Evolutionary conservation across 1,140 invertebrate genomes (phyloP).

Genomic region (Anastrepha ludens): DNA sequence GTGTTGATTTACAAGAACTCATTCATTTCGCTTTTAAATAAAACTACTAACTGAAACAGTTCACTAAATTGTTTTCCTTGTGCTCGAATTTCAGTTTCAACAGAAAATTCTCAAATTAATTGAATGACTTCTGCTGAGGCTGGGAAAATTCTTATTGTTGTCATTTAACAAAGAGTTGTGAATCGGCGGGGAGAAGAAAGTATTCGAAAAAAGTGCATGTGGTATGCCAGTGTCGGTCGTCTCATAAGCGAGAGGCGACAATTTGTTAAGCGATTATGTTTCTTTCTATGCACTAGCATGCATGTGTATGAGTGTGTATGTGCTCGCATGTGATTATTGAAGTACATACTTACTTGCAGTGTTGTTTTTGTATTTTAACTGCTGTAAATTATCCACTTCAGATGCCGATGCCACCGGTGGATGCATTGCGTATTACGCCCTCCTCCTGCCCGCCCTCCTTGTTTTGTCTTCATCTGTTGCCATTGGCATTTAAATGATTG

Average conservation of each 20-base stretch:
- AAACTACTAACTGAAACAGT: not conserved
- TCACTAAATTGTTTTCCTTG: not conserved
- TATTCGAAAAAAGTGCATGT: not conserved
- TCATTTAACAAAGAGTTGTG: not conserved
- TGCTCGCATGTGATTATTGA: slow-evolving; percentile 17
- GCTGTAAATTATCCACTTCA: slow-evolving; percentile 50
- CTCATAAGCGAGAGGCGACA: slow-evolving; percentile 28
- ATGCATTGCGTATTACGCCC: not conserved
- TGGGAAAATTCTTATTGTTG: slow-evolving; percentile 1
- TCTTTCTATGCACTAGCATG: not conserved
- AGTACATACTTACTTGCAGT: not conserved
- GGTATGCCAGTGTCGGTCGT: not conserved
- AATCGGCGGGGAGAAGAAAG: not conserved
- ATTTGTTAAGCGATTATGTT: slow-evolving; percentile 49
- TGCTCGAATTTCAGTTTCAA: slow-evolving; percentile 35
- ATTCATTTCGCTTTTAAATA: slow-evolving; percentile 3
- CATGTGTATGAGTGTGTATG: not conserved
- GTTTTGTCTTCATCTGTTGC: not conserved
- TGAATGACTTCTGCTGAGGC: not conserved
- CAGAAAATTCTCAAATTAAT: slow-evolving; percentile 8
- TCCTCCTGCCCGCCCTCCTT: not conserved
- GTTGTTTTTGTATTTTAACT: slow-evolving; percentile 5
- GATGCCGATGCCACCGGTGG: not conserved
- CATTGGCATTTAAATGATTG: slow-evolving; percentile 51
- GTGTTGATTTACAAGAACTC: not conserved